Percentiles rank a stretch among this genome's conserved stretches.
Evolutionary conservation across 1,140 invertebrate genomes (phyloP).

Genomic region (Drosophila micromelanica): DNA sequence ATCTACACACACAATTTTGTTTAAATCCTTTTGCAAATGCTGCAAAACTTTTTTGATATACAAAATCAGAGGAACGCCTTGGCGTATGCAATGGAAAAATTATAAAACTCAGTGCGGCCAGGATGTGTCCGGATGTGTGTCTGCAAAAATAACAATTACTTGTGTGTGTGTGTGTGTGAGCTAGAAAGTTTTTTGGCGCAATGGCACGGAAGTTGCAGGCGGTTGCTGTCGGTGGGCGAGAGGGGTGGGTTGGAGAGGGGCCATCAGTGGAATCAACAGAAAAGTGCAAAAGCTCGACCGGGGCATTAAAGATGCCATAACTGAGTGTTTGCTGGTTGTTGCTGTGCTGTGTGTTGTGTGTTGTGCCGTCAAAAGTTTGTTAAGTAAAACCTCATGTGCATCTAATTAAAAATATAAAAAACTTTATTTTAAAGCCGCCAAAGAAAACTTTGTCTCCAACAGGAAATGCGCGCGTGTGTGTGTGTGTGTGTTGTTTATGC

Average conservation of each 20-base stretch:
- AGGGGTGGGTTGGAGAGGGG: constrained; percentile 11
- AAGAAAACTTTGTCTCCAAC: constrained; percentile 78
- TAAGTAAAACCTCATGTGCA: constrained; percentile 82
- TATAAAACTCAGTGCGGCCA: constrained; percentile 45
- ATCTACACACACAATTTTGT: constrained; percentile 5
- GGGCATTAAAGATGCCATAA: constrained; percentile 77
- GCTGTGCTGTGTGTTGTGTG: constrained; percentile 29
- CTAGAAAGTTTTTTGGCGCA: constrained; percentile 73
- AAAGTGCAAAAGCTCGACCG: constrained; percentile 62
- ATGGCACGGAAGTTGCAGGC: constrained; percentile 68
- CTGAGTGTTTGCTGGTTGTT: constrained; percentile 26
- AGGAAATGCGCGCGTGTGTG: constrained; percentile 44
- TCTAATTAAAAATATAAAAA: constrained; percentile 83
- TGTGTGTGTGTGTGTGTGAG: constrained; percentile 44
- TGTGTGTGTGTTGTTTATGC: constrained; percentile 36
- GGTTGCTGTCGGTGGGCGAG: neutral
- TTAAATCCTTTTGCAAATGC: constrained; percentile 29
- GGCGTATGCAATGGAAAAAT: constrained; percentile 57
- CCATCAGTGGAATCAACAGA: constrained; percentile 21
- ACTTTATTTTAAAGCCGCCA: constrained; percentile 80
- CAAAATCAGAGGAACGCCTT: constrained; percentile 54
- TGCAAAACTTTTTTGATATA: constrained; percentile 66
- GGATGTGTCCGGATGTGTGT: constrained; percentile 73
- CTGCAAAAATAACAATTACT: constrained; percentile 62
- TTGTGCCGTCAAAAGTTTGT: constrained; percentile 68